phyloP scores from a whole-genome alignment of 1,140 invertebrate species.

The Neoseiulus cucumeris region DNA sequence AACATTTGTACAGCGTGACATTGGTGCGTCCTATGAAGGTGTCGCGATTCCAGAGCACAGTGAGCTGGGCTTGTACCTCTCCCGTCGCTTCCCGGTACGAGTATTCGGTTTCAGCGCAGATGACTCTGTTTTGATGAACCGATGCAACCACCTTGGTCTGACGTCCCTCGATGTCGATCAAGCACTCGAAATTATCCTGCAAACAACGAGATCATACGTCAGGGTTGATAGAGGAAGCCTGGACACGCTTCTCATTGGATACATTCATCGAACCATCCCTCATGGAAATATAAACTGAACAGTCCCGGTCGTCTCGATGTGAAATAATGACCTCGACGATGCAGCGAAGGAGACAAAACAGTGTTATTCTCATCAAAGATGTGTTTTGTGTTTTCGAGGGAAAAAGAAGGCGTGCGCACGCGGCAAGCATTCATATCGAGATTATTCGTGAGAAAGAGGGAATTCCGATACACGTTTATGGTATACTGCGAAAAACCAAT shows the following conservation, averaged over 20 bases:
- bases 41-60: conserved; percentile 74
- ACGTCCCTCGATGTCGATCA: conserved; percentile 69
- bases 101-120: conserved; percentile 76
- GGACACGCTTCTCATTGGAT: background rate
- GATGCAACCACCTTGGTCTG: conserved; percentile 66
- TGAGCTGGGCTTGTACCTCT: conserved; percentile 66
- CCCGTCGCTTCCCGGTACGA: conserved; percentile 65
- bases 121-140: conserved; percentile 57
- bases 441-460: too few species aligned
- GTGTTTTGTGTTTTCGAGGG: too few species aligned
- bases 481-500: background rate
- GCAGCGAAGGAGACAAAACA: too few species aligned
- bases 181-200: conserved; percentile 48
- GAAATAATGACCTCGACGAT: too few species aligned
- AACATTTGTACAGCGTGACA: conserved; percentile 81
- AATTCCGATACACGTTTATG: too few species aligned
- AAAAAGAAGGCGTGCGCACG: too few species aligned
- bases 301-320: too few species aligned
- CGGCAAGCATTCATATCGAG: too few species aligned
- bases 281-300: background rate
- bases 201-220: conserved; percentile 8
- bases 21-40: conserved; percentile 73
- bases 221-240: background rate
- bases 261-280: background rate
- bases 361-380: too few species aligned